These are phyloP conservation scores for Oikopleura albicans DNA, from an alignment of 23 tunicate species.

Conservation along the genomic window DNA sequence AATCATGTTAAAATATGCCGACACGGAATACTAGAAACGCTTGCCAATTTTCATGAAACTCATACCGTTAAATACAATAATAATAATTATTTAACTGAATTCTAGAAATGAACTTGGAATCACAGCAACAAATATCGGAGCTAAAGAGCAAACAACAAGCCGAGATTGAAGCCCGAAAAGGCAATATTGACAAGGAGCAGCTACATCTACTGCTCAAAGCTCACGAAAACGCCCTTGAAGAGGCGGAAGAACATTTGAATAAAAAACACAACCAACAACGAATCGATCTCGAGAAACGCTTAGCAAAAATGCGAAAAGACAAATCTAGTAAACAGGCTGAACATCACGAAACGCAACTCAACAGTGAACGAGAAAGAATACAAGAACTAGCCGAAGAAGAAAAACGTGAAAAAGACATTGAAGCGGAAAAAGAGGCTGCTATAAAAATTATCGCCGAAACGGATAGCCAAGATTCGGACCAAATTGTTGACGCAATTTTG, in stretches of 20 bases:
- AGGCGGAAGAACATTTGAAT: neutral
- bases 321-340: neutral
- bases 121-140: neutral
- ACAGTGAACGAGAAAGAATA: neutral
- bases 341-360: neutral
- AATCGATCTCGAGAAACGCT: neutral
- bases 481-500: neutral
- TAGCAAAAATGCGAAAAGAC: conserved; percentile 2
- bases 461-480: neutral
- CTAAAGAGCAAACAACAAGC: conserved; percentile 1
- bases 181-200: neutral
- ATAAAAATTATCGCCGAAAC: neutral
- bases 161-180: neutral
- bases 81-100: no score
- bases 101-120: no score
- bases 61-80: no score
- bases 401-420: neutral
- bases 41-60: no score
- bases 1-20: no score
- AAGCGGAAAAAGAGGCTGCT: conserved; percentile 11
- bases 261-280: neutral
- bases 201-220: neutral
- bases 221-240: neutral
- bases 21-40: no score
- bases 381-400: neutral